Conservation (phyloP, 2,113 vertebrate genomes). For the Symphodus melops region DNA sequence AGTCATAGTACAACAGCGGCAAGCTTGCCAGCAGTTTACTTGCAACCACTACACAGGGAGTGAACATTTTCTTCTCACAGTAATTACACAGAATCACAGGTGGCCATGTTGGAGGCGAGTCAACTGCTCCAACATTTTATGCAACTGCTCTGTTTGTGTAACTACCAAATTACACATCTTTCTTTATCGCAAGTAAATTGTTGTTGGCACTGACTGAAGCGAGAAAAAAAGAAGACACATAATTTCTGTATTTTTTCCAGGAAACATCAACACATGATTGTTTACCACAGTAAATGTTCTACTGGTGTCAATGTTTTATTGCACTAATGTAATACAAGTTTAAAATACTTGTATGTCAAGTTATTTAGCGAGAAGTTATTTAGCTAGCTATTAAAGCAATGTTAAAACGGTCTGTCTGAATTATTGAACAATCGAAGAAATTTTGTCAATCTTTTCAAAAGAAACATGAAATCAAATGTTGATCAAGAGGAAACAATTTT, state of each 20-base stretch:
- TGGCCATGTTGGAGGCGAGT: not conserved
- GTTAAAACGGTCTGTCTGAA: too few relatives aligned
- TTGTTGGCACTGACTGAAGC: not conserved
- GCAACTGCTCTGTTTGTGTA: not conserved
- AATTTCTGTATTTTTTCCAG: slow-evolving; percentile 1
- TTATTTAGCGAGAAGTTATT: too few relatives aligned
- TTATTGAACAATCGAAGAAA: not conserved
- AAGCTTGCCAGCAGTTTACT: not conserved
- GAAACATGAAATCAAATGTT: too few relatives aligned
- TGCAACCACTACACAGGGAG: not conserved
- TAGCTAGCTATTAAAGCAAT: too few relatives aligned
- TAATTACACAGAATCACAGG: not conserved
- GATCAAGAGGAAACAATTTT: too few relatives aligned
- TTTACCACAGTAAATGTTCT: slow-evolving; percentile 2
- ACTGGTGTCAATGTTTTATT: not conserved
- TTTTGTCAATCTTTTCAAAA: not conserved
- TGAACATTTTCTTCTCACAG: not conserved
- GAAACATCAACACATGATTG: slow-evolving; percentile 6
- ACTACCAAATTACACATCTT: not conserved
- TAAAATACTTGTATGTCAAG: too few relatives aligned
- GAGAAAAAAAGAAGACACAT: not conserved
- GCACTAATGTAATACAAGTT: not conserved
- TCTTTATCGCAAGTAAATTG: slow-evolving; percentile 13
- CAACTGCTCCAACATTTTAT: not conserved
- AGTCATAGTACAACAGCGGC: not conserved